A percentile compares a stretch with the other conserved stretches of the same genome.
phyloP scores from a whole-genome alignment of 2,113 vertebrate species.

The Nycticryphes semicollaris region DNA sequence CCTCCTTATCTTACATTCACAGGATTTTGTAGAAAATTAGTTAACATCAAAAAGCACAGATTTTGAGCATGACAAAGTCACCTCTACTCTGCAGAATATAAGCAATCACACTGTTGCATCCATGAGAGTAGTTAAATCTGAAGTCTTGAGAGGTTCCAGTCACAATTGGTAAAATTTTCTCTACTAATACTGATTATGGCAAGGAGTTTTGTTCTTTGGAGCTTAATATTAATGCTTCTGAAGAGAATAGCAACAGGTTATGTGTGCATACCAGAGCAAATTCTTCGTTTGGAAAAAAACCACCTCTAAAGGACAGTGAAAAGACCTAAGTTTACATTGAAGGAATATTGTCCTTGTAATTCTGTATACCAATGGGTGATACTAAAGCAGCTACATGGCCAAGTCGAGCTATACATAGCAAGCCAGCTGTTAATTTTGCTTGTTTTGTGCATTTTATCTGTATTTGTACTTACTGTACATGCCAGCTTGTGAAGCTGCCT shows the following conservation, averaged over 20 bases:
- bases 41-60: constrained; percentile 49
- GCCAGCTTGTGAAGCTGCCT: not conserved
- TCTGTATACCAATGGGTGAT: not conserved
- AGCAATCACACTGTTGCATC: not conserved
- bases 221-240: not conserved
- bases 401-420: not conserved
- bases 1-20: constrained; percentile 40
- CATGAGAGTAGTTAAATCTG: not conserved
- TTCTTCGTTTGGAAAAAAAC: not conserved
- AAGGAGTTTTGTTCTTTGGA: not conserved
- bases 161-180: not conserved
- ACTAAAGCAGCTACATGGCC: not conserved
- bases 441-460: not conserved
- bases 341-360: not conserved
- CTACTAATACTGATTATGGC: not conserved
- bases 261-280: not conserved
- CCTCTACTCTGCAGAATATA: not conserved
- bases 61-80: constrained; percentile 47
- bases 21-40: constrained; percentile 52
- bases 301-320: not conserved
- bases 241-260: not conserved
- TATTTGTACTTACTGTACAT: not conserved
- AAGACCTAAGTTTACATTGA: not conserved
- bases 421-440: not conserved
- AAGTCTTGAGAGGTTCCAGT: not conserved